These are phyloP conservation scores for Ophion ellenae DNA, from an alignment of 2,888 invertebrate genomes.

Conservation along the genomic window DNA sequence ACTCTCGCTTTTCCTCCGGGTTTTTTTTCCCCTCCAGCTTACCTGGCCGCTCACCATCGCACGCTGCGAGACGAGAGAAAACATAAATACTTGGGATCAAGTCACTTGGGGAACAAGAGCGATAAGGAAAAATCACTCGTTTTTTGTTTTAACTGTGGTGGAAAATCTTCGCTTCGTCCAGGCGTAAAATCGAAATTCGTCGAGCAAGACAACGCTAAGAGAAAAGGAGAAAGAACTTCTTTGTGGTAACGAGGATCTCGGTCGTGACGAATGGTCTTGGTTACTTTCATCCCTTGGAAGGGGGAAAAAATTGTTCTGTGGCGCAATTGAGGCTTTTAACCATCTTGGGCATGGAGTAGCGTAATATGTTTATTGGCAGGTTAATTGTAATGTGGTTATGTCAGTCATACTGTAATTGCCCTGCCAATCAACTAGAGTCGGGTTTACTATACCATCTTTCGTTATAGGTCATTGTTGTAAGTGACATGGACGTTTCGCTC, in stretches of 20 bases:
- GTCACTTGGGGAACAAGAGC: conserved; percentile 22
- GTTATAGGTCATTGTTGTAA: too few relatives aligned
- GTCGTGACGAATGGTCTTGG: conserved; percentile 17
- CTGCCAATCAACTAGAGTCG: too few relatives aligned
- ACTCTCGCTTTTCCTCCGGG: conserved; percentile 25
- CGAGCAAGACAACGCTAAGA: not conserved
- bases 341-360: not conserved
- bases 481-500: too few relatives aligned
- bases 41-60: not conserved
- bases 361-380: too few relatives aligned
- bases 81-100: conserved; percentile 15
- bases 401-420: too few relatives aligned
- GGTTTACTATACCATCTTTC: too few relatives aligned
- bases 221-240: conserved; percentile 25
- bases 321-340: not conserved
- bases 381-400: too few relatives aligned
- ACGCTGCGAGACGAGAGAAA: not conserved
- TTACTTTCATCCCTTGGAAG: not conserved
- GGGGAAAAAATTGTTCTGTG: not conserved
- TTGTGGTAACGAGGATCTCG: conserved; percentile 54
- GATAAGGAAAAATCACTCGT: conserved; percentile 40
- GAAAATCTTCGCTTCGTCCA: conserved; percentile 5
- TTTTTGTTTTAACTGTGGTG: conserved; percentile 40
- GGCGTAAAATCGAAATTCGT: conserved; percentile 55
- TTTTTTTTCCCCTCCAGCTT: conserved; percentile 20